Percentiles rank a stretch among this genome's conserved stretches.
These are phyloP conservation scores for Drosophila teissieri DNA, from an alignment of 1,140 invertebrate species.

Conservation along the genomic window DNA sequence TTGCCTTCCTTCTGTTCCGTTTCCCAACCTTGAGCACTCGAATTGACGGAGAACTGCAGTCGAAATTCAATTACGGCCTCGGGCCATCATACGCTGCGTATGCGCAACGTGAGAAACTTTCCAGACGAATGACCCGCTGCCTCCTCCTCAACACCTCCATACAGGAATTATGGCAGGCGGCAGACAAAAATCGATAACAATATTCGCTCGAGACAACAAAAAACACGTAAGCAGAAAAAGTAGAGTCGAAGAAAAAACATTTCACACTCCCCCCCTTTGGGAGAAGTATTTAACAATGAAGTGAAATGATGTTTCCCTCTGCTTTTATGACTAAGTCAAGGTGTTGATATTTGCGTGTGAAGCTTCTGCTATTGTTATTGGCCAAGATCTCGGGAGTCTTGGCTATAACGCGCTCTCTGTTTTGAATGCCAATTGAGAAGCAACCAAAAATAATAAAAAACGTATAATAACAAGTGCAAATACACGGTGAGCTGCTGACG, in stretches of 20 bases:
- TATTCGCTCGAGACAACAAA: conserved; percentile 13
- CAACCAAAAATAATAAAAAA: conserved; percentile 1
- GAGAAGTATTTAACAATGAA: conserved; percentile 42
- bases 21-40: conserved; percentile 51
- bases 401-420: conserved; percentile 14
- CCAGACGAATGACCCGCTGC: conserved; percentile 44
- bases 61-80: conserved; percentile 58
- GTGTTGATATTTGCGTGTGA: conserved; percentile 5
- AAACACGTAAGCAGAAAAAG: conserved; percentile 27
- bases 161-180: conserved; percentile 33
- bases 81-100: conserved; percentile 61
- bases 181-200: conserved; percentile 60
- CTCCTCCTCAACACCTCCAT: conserved; percentile 9
- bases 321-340: conserved; percentile 55
- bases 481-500: conserved; percentile 19
- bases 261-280: conserved; percentile 46
- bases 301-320: conserved; percentile 23
- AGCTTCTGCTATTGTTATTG: conserved; percentile 26
- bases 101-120: conserved; percentile 63
- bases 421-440: conserved; percentile 24
- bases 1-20: conserved; percentile 7
- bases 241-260: conserved; percentile 20
- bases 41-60: conserved; percentile 39
- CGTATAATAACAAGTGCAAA: conserved; percentile 24
- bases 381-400: background rate